A percentile compares a stretch with the other conserved stretches of the same genome.
phyloP scores from a whole-genome alignment of 2,113 vertebrate genomes.

The Taxidea taxus region DNA sequence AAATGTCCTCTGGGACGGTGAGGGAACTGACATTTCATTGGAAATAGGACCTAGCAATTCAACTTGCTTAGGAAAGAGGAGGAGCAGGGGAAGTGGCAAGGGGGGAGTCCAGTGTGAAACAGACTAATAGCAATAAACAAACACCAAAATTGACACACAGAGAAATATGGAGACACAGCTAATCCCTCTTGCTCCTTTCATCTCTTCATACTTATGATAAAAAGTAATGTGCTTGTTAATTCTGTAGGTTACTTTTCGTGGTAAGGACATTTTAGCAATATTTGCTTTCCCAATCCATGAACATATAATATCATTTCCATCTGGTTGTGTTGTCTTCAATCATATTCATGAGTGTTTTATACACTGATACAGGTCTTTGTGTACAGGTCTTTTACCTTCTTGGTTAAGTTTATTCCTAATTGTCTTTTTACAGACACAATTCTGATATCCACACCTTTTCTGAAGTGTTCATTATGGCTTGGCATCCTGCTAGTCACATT shows the following conservation, averaged over 20 bases:
- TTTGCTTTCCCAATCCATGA: background rate
- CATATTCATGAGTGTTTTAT: background rate
- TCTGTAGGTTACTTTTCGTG: background rate
- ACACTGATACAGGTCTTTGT: no score
- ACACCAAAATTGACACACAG: slow-evolving; percentile 12
- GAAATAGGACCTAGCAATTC: background rate
- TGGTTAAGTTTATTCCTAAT: background rate
- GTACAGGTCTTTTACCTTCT: background rate
- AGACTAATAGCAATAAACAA: background rate
- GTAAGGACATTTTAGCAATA: background rate
- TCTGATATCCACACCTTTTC: slow-evolving; percentile 26
- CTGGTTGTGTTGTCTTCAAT: background rate
- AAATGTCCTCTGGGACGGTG: background rate
- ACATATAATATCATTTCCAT: background rate
- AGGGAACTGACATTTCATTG: background rate
- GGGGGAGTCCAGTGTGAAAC: slow-evolving; percentile 9
- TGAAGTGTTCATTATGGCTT: background rate
- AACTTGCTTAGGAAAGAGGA: background rate
- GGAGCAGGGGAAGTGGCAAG: background rate
- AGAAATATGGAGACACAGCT: background rate
- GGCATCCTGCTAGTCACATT: background rate
- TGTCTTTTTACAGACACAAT: background rate
- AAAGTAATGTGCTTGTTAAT: background rate
- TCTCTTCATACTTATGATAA: background rate
- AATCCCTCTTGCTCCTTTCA: background rate